A percentile compares a stretch with the other conserved stretches of the same genome.
Evolutionary conservation across 2,888 invertebrate genomes (phyloP).

Genomic region (Drosophila ezoana): DNA sequence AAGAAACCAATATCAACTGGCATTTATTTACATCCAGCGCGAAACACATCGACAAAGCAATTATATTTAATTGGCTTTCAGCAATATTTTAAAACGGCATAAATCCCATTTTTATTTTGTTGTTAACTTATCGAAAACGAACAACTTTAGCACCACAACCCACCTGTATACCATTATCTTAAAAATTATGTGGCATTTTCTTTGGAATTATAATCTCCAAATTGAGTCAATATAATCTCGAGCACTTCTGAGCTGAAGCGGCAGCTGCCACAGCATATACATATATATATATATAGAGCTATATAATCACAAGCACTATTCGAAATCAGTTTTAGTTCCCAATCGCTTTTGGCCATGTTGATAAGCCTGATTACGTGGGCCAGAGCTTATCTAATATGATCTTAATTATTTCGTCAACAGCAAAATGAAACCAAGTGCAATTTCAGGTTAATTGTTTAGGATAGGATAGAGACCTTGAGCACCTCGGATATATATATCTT

Average conservation of each 20-base stretch:
- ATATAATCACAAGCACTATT: neutral
- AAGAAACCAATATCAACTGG: neutral
- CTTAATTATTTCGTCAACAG: neutral
- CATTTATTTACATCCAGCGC: slow-evolving; percentile 1
- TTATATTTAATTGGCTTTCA: too few relatives aligned
- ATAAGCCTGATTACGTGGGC: slow-evolving; percentile 11
- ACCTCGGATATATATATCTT: too few relatives aligned
- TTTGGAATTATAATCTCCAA: neutral
- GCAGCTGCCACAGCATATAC: neutral
- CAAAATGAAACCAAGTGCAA: too few relatives aligned
- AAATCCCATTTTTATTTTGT: too few relatives aligned
- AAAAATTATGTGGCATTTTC: neutral
- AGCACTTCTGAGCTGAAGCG: neutral
- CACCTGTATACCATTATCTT: neutral
- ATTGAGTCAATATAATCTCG: neutral
- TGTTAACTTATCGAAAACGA: neutral
- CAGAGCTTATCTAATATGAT: slow-evolving; percentile 12
- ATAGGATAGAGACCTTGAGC: too few relatives aligned
- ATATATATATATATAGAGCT: neutral
- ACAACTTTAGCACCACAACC: neutral
- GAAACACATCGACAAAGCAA: too few relatives aligned
- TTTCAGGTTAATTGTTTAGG: too few relatives aligned
- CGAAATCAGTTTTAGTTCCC: slow-evolving; percentile 12
- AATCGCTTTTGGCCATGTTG: slow-evolving; percentile 1
- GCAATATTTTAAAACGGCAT: too few relatives aligned